A percentile compares a stretch with the other conserved stretches of the same genome.
phyloP scores from a whole-genome alignment of 1,140 invertebrate genomes.

The Brachionus calyciflorus region DNA sequence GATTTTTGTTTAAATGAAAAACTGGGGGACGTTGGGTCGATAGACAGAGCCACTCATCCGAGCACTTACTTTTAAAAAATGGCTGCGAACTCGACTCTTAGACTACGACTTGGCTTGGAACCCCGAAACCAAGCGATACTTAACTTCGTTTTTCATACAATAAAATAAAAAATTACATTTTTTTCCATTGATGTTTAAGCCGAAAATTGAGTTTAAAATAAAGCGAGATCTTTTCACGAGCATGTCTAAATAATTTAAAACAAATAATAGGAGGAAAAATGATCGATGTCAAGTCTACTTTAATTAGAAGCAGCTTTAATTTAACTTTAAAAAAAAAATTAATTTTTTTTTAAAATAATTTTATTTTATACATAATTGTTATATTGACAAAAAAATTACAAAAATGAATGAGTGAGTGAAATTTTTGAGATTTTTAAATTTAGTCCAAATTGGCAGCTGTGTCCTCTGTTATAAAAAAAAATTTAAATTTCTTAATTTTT shows the following conservation, averaged over 20 bases:
- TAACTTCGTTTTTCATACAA: too few species aligned
- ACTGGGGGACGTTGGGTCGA: too few species aligned
- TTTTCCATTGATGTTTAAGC: too few species aligned
- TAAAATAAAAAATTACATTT: too few species aligned
- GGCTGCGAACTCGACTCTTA: too few species aligned
- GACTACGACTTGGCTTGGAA: too few species aligned
- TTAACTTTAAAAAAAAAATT: background rate
- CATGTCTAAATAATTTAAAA: background rate
- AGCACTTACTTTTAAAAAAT: too few species aligned
- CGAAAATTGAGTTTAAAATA: too few species aligned
- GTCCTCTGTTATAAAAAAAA: conserved; percentile 34
- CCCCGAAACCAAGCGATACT: too few species aligned
- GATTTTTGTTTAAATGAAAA: too few species aligned
- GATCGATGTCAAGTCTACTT: background rate
- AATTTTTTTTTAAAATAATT: background rate
- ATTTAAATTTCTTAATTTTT: background rate
- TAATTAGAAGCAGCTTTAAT: conserved; percentile 9
- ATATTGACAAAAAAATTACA: background rate
- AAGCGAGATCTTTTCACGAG: too few species aligned
- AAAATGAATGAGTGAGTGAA: background rate
- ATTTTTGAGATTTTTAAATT: background rate
- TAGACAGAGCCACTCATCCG: too few species aligned
- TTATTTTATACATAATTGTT: background rate
- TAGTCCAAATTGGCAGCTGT: conserved; percentile 36
- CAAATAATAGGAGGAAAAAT: background rate